Evolutionary conservation across 2,113 vertebrate genomes (phyloP).

Genomic region (Edolisoma coerulescens): DNA sequence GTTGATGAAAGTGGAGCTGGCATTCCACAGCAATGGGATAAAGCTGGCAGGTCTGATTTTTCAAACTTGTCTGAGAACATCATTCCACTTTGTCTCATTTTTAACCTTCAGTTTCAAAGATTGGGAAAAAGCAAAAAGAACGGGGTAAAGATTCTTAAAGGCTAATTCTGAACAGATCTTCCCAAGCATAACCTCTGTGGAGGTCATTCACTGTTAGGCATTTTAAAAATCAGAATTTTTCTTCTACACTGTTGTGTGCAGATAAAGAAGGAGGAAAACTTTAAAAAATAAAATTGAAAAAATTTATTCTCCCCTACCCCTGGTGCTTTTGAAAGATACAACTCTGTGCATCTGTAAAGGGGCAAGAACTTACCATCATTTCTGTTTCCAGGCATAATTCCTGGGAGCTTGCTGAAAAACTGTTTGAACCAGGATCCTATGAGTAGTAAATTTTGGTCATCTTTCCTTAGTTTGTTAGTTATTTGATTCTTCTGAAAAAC

Average conservation of each 20-base stretch:
- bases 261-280: not conserved
- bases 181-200: not conserved
- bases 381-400: not conserved
- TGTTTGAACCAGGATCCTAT: not conserved
- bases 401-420: not conserved
- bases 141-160: not conserved
- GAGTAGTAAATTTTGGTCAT: not conserved
- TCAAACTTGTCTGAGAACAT: not conserved
- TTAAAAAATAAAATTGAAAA: not conserved
- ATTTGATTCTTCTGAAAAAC: not conserved
- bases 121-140: not conserved
- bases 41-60: slow-evolving; percentile 3
- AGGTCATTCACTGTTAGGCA: not conserved
- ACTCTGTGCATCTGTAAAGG: not conserved
- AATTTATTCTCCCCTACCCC: rapidly evolving
- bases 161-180: not conserved
- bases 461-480: not conserved
- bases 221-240: not conserved
- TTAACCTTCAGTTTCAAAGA: not conserved
- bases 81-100: not conserved
- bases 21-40: not conserved
- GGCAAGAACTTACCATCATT: not conserved
- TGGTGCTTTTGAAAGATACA: not conserved
- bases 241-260: not conserved
- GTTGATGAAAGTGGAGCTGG: not conserved